A percentile compares a stretch with the other conserved stretches of the same genome.
phyloP scores from a whole-genome alignment of 2,797 vertebrate genomes.

The Pampus argenteus region DNA sequence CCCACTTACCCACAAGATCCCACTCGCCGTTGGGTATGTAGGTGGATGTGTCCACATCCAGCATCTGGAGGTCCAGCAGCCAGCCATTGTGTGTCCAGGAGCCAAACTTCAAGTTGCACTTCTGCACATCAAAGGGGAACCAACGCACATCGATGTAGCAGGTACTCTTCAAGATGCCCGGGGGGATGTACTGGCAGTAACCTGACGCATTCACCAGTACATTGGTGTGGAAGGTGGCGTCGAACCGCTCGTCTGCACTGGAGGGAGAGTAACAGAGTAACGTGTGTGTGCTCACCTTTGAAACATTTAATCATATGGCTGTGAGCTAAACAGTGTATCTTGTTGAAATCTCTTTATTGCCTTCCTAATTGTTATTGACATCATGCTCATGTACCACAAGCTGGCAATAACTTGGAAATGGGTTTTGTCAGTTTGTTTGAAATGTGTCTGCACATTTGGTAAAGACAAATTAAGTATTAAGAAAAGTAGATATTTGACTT shows the following conservation, averaged over 20 bases:
- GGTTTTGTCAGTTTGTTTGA: constrained; percentile 5
- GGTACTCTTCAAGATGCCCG: constrained; percentile 90
- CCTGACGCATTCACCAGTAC: constrained; percentile 93
- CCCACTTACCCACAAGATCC: constrained; percentile 91
- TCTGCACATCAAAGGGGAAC: constrained; percentile 95
- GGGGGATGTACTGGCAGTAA: constrained; percentile 92
- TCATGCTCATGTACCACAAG: background rate
- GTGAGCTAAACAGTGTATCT: background rate
- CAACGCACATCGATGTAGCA: constrained; percentile 94
- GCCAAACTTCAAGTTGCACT: constrained; percentile 93
- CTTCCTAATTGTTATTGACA: constrained; percentile 12
- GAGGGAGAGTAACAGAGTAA: background rate
- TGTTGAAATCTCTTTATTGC: constrained; percentile 1
- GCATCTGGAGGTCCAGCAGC: constrained; percentile 93
- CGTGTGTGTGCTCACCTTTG: background rate
- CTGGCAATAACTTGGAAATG: constrained; percentile 8
- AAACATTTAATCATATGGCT: constrained; percentile 8
- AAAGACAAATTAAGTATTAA: constrained; percentile 3
- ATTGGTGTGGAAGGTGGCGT: constrained; percentile 94
- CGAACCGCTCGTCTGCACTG: constrained; percentile 94
- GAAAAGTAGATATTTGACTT: background rate
- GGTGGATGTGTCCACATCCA: constrained; percentile 91
- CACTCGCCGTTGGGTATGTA: constrained; percentile 95
- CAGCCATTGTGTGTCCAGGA: constrained; percentile 95
- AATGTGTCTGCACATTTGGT: background rate